Base-by-base conservation (phyloP, 2,888 invertebrate genomes). In the Plagodis dolabraria region DNA sequence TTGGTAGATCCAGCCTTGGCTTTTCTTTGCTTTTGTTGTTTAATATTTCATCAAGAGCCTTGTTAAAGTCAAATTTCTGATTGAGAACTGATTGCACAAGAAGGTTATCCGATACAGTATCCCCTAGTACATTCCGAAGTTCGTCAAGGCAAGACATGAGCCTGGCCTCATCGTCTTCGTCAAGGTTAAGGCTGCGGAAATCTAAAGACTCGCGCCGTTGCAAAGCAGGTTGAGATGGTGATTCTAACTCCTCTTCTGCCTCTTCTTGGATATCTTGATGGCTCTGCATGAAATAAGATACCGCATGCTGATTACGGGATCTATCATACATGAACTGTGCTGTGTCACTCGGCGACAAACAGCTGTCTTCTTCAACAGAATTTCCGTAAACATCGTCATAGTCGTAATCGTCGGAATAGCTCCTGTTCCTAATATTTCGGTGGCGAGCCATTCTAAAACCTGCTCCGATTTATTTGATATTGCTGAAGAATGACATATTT, bases 381-480 rank as follows among this genome's bases (percentile, higher is more conserved):
- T 97, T 97, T 9, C 98, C 98, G 83, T 98, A 99, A 61, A 97
- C 95, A 91, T 97, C 98, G 78, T 98, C 97, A 75, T 97, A 97
- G 77, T 98, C 98, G 80, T 97, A 98, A 78, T 98, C 98, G 75
- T 98, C 98, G 35, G 96, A 95, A 86, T 96, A 97, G 82, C 96
- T 96, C 94, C 97, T 95, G 64, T 96, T 95, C 59, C 98, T 94
- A 57, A 98, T 94, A 87, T 97, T 97, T 67, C 98, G 94, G 83
- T 98, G 98, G 51, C 98, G 95, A 66, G 98, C 96, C 98, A 98
- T 98, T 74, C 42, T 74, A 10, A 6, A 43, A 47, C 45, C 2
- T 53, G 40, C 38, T 42, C 34, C 34, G 40, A 46, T 33, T 48
- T 52, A 51, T 7, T 47, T 51, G 44, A 33, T 54, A 46, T 60